Percentiles rank a stretch among this genome's conserved stretches.
phyloP scores from a whole-genome alignment of 2,113 vertebrate species.

The Porphyrio hochstetteri region DNA sequence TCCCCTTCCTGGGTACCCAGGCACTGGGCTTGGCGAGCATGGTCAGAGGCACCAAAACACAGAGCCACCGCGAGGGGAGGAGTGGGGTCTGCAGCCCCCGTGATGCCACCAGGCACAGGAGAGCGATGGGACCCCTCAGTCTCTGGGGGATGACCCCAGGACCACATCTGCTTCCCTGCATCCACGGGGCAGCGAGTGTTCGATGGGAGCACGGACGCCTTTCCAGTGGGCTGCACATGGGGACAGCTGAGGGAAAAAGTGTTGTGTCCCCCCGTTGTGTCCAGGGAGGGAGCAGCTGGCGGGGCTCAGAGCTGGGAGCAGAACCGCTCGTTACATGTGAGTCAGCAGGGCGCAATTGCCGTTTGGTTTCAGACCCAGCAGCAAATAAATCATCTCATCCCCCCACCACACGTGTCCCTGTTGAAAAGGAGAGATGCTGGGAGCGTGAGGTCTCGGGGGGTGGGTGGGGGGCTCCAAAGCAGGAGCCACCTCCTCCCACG shows the following conservation, averaged over 20 bases:
- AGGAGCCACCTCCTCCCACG: too few species aligned
- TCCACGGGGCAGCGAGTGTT: neutral
- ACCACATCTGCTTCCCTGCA: fast-evolving
- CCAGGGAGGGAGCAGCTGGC: neutral
- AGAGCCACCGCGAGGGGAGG: too few species aligned
- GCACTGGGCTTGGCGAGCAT: neutral
- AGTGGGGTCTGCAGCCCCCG: neutral
- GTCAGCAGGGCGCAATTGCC: too few species aligned
- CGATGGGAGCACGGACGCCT: neutral
- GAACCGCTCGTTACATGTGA: too few species aligned
- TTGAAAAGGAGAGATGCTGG: too few species aligned
- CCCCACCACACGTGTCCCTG: too few species aligned
- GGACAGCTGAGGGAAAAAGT: too few species aligned
- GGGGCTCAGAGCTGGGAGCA: fast-evolving
- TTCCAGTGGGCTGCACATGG: neutral
- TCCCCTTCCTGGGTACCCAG: neutral
- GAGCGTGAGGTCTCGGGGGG: neutral
- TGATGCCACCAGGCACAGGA: neutral
- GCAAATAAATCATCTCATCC: neutral
- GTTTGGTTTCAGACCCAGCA: neutral
- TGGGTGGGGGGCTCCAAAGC: too few species aligned
- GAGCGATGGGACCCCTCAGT: neutral
- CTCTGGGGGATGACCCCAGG: neutral
- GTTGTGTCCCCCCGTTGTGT: too few species aligned
- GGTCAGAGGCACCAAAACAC: neutral